These are phyloP conservation scores for Synaphobranchus kaupii DNA, from an alignment of 2,797 vertebrate species.

Conservation along the genomic window DNA sequence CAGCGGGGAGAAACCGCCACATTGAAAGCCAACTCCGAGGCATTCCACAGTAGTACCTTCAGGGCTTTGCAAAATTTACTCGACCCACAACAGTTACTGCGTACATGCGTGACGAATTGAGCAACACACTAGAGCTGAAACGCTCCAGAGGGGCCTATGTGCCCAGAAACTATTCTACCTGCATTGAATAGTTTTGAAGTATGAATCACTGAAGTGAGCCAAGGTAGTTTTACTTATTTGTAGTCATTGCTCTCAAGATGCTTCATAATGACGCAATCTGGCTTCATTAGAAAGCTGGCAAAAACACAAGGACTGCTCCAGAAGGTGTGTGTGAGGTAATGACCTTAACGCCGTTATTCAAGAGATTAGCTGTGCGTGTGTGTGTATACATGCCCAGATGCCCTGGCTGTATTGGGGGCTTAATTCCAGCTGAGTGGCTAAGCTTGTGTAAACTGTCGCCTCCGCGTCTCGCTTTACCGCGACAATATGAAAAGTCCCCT, in stretches of 20 bases:
- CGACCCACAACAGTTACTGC: neutral
- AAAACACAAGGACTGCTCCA: neutral
- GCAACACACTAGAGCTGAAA: neutral
- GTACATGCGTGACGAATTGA: neutral
- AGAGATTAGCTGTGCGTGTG: neutral
- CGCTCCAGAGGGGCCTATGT: neutral
- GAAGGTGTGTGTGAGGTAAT: neutral
- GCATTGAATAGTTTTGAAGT: neutral
- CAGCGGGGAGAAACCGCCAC: neutral
- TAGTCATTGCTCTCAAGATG: neutral
- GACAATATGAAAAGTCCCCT: conserved; percentile 15
- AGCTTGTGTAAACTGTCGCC: conserved; percentile 4
- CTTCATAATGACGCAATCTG: neutral
- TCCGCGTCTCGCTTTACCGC: neutral
- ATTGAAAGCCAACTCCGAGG: neutral
- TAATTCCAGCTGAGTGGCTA: neutral
- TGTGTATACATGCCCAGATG: neutral
- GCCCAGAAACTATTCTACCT: neutral
- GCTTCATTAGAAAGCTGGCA: neutral
- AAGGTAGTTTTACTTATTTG: neutral
- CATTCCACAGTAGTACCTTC: neutral
- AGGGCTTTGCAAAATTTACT: neutral
- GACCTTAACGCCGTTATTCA: neutral
- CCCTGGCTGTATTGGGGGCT: neutral
- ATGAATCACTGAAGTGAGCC: neutral